Base-by-base conservation (phyloP, 2,113 vertebrate species). In the Gallinago media region DNA sequence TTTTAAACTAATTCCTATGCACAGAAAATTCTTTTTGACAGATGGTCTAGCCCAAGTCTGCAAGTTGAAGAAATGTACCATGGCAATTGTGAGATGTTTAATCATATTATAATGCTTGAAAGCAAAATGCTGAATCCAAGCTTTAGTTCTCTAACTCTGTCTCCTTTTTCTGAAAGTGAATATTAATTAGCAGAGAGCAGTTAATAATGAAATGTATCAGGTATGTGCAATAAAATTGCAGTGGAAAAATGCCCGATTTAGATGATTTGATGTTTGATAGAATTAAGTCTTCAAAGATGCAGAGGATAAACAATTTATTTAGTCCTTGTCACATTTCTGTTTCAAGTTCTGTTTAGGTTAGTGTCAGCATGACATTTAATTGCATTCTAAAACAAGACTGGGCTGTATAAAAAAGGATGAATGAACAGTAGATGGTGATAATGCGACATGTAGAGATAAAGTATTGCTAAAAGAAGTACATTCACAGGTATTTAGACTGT, bases 381-480 rank as follows among this genome's bases (percentile, higher is more conserved):
- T 91, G 40, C 8, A 14, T 80, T 63, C 68, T 89, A 79, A 32
- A 56, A 62, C 15, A 70, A 67, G 56, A 62, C 18, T 40, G 29
- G 56, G 31, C 27, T 55, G 49, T 44, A 68, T 70, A 49, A 94
- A 40, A 67, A 55, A n/a, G 11, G 32, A 11, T 17, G 21, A 65
- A 54, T 68, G 95, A 97, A 94, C 98, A 98, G 96, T 96, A 98
- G 98, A 75, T 98, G 98, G 97, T 58, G 95, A 94, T 97, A 96
- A 86, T 67, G 95, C 78, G 81, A 94, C 94, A 63, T 27, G 70
- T 11, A 84, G 61, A 15, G 12, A 32, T 22, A 17, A 59, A 59
- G 23, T 19, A 34, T 72, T 68, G n/a, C 62, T 89, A 73, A 67
- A 70, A 89, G 63, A 27, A 7, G 12, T 38, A 54, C 2, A 26